These are phyloP conservation scores for Dendroctonus valens DNA, from an alignment of 1,140 invertebrate species.

Conservation along the genomic window DNA sequence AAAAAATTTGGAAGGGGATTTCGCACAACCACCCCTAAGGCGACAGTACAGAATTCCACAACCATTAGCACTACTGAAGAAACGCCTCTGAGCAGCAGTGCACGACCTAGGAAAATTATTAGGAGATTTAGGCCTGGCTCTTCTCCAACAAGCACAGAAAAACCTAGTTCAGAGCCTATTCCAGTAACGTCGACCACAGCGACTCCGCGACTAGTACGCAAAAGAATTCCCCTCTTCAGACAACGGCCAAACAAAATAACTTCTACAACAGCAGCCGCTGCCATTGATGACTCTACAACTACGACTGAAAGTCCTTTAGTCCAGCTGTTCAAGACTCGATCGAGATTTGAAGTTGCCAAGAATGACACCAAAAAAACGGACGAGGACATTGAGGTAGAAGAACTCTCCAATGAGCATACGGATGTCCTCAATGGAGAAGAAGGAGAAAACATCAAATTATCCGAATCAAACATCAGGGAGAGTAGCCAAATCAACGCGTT, in stretches of 20 bases:
- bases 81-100: background rate
- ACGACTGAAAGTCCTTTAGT: slow-evolving; percentile 17
- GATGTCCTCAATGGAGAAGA: slow-evolving; percentile 47
- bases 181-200: background rate
- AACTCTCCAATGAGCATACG: slow-evolving; percentile 41
- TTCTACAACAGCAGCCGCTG: background rate
- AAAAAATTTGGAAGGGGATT: slow-evolving; percentile 29
- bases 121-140: slow-evolving; percentile 38
- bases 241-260: slow-evolving; percentile 1
- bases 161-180: background rate
- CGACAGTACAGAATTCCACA: slow-evolving; percentile 20
- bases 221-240: slow-evolving; percentile 17
- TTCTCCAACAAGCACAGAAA: slow-evolving; percentile 4
- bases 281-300: background rate
- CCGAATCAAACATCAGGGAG: slow-evolving; percentile 58
- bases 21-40: slow-evolving; percentile 21
- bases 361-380: background rate
- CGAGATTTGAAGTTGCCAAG: slow-evolving; percentile 18
- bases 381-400: slow-evolving; percentile 27
- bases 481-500: slow-evolving; percentile 47
- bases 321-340: slow-evolving; percentile 22
- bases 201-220: background rate
- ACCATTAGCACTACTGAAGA: background rate
- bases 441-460: slow-evolving; percentile 57
- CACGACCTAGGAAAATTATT: slow-evolving; percentile 37